These are phyloP conservation scores for Drosophila parthenogenetica DNA, from an alignment of 2,888 invertebrate genomes.

Conservation along the genomic window DNA sequence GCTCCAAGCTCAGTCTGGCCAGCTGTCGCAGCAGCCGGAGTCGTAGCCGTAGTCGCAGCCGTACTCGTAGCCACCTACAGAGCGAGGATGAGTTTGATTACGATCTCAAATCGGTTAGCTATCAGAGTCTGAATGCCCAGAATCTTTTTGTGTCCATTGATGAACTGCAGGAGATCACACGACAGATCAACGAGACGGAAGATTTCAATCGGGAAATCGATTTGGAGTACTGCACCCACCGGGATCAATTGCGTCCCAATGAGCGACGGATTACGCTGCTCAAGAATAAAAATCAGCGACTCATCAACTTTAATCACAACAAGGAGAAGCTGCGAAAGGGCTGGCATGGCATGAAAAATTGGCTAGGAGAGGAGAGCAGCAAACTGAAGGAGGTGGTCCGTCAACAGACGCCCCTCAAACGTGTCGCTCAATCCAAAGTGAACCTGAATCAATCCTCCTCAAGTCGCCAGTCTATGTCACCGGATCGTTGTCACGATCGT, in stretches of 20 bases:
- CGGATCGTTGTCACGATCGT: constrained; percentile 40
- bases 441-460: constrained; percentile 70
- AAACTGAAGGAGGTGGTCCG: constrained; percentile 84
- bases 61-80: constrained; percentile 36
- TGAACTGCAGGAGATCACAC: constrained; percentile 84
- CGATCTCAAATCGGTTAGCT: constrained; percentile 84
- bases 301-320: constrained; percentile 83
- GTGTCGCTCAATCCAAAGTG: constrained; percentile 76
- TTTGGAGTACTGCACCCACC: constrained; percentile 84
- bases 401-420: constrained; percentile 83
- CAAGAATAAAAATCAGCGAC: constrained; percentile 83
- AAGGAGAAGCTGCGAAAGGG: constrained; percentile 84
- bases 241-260: constrained; percentile 83
- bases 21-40: constrained; percentile 49
- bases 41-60: constrained; percentile 29
- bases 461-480: constrained; percentile 60
- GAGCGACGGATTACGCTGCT: constrained; percentile 84
- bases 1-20: constrained; percentile 79
- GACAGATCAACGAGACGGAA: constrained; percentile 84
- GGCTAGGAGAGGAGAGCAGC: constrained; percentile 84
- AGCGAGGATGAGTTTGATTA: constrained; percentile 80
- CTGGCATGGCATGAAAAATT: constrained; percentile 84
- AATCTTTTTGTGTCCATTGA: constrained; percentile 84
- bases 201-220: constrained; percentile 83
- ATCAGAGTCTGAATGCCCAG: constrained; percentile 83